phyloP scores from a whole-genome alignment of 1,140 invertebrate species.

The Bombus haemorrhoidalis region DNA sequence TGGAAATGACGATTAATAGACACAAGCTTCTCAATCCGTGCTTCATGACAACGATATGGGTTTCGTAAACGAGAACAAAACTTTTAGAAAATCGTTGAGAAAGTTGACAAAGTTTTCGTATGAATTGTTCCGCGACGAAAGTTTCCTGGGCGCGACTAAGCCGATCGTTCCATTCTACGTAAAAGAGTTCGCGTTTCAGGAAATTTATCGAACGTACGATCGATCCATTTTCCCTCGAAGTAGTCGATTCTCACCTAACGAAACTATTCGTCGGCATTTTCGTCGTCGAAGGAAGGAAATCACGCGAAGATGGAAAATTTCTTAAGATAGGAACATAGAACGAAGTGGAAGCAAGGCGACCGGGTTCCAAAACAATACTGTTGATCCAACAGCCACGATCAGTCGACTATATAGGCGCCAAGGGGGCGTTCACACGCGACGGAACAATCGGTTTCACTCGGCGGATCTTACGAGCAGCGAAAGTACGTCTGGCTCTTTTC shows the following conservation, averaged over 20 bases:
- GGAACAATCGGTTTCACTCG: conserved; percentile 81
- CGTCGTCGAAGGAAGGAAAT: background rate
- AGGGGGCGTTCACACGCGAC: conserved; percentile 74
- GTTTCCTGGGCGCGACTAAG: background rate
- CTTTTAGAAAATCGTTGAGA: conserved; percentile 10
- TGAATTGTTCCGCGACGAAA: conserved; percentile 18
- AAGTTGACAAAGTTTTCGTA: conserved; percentile 19
- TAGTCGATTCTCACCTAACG: background rate
- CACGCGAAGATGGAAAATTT: too few species aligned
- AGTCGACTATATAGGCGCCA: conserved; percentile 76
- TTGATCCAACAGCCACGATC: conserved; percentile 55
- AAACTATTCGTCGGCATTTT: too few species aligned
- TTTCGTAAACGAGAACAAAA: background rate
- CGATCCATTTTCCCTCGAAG: background rate
- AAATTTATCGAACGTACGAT: background rate
- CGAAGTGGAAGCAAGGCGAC: background rate
- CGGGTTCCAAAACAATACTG: conserved; percentile 73
- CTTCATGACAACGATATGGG: conserved; percentile 60
- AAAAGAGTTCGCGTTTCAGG: background rate
- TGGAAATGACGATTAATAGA: conserved; percentile 66
- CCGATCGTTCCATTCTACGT: background rate
- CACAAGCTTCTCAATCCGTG: conserved; percentile 62
- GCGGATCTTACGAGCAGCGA: conserved; percentile 75
- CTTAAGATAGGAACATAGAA: background rate
- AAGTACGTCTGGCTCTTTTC: conserved; percentile 72